Evolutionary conservation across 2,797 vertebrate genomes (phyloP).

Genomic region (Parauchenoglanis punctatus): DNA sequence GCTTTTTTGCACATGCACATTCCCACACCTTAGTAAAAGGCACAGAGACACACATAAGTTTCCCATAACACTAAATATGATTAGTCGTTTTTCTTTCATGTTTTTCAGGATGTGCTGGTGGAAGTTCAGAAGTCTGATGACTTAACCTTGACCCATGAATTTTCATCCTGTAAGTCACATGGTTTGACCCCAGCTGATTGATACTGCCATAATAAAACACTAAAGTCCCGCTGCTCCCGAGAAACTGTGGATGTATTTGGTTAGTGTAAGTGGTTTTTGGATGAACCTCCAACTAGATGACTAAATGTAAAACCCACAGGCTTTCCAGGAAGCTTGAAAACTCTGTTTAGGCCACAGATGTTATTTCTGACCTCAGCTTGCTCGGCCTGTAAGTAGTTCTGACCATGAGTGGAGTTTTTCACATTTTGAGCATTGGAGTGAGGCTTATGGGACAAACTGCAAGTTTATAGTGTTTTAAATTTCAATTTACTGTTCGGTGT

Average conservation of each 20-base stretch:
- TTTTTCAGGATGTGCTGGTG: not conserved
- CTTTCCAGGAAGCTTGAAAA: conserved; percentile 4
- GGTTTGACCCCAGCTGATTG: not conserved
- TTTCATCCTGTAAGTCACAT: not conserved
- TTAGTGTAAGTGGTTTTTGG: not conserved
- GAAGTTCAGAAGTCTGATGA: not conserved
- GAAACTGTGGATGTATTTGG: not conserved
- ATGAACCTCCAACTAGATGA: not conserved
- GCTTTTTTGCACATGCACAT: too few relatives aligned
- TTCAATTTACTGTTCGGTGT: not conserved
- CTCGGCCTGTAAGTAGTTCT: not conserved
- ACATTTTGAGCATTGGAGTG: not conserved
- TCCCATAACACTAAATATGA: not conserved
- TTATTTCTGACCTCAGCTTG: conserved; percentile 3
- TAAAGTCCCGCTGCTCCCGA: not conserved
- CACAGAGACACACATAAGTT: not conserved
- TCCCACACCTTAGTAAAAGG: too few relatives aligned
- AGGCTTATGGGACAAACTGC: not conserved
- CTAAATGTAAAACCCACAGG: conserved; percentile 19
- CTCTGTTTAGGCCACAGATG: not conserved
- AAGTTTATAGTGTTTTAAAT: not conserved
- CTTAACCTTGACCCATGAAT: not conserved
- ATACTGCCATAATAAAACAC: not conserved
- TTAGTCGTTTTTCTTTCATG: too few relatives aligned
- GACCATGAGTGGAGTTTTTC: not conserved